Evolutionary conservation across 2,888 invertebrate genomes (phyloP).

Genomic region (Pardosa pseudoannulata): DNA sequence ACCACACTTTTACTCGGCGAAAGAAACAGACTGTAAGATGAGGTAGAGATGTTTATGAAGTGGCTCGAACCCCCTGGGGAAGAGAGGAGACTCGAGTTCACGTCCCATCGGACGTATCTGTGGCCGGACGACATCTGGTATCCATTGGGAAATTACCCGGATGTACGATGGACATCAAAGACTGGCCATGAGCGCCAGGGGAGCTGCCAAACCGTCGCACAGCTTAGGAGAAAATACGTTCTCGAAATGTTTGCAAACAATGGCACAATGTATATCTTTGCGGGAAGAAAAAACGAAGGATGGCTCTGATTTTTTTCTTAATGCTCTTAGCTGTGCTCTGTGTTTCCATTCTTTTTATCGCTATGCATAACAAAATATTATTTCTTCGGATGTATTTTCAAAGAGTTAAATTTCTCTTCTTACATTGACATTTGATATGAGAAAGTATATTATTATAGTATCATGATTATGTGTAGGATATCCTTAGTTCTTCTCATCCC

Average conservation of each 20-base stretch:
- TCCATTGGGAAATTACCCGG: slow-evolving; percentile 2
- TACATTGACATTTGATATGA: too few relatives aligned
- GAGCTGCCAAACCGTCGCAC: neutral
- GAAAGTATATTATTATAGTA: too few relatives aligned
- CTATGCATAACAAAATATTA: too few relatives aligned
- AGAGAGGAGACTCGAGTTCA: neutral
- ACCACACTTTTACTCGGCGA: neutral
- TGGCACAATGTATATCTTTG: neutral
- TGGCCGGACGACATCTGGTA: neutral
- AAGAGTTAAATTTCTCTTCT: too few relatives aligned
- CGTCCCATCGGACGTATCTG: neutral
- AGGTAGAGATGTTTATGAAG: neutral
- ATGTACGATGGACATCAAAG: neutral
- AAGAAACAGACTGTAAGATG: neutral
- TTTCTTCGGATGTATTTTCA: too few relatives aligned
- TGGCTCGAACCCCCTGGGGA: neutral
- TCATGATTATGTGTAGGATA: too few relatives aligned
- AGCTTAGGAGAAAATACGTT: neutral
- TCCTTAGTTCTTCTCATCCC: too few relatives aligned
- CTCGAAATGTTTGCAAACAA: neutral
- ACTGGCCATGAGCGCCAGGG: neutral
- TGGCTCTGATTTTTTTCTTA: too few relatives aligned
- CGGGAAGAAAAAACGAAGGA: neutral
- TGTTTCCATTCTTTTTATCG: too few relatives aligned
- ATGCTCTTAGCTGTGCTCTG: too few relatives aligned